Percentiles rank a stretch among this genome's conserved stretches.
phyloP scores from a whole-genome alignment of 2,888 invertebrate genomes.

The Phalera bucephala region DNA sequence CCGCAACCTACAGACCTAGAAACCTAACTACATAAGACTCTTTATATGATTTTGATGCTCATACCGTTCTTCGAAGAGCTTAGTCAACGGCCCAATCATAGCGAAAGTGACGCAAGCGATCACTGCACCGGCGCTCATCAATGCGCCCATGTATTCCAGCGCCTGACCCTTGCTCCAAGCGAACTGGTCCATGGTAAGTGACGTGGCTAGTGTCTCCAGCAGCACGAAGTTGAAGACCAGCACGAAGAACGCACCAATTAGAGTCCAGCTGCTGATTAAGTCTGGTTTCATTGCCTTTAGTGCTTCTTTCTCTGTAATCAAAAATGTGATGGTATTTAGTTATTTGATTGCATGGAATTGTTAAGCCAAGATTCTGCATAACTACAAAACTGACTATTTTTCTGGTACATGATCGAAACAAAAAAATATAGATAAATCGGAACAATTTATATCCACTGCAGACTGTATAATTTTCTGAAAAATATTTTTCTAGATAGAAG shows the following conservation, averaged over 20 bases:
- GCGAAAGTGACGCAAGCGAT: constrained; percentile 89
- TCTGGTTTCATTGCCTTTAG: constrained; percentile 88
- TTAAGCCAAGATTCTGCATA: too few species aligned
- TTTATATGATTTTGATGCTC: too few species aligned
- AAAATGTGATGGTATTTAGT: too few species aligned
- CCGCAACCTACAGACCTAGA: too few species aligned
- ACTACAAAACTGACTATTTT: too few species aligned
- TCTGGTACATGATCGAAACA: too few species aligned
- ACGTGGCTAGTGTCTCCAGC: constrained; percentile 92
- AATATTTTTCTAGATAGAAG: too few species aligned
- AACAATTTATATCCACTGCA: too few species aligned
- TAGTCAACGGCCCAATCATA: constrained; percentile 87
- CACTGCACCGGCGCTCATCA: constrained; percentile 92
- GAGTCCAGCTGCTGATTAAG: constrained; percentile 89
- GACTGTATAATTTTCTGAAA: too few species aligned
- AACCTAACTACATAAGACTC: too few species aligned
- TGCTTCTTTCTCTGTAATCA: constrained; percentile 86
- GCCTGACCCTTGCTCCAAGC: constrained; percentile 91
- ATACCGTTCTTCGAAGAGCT: constrained; percentile 87
- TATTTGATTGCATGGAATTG: too few species aligned
- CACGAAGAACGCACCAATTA: constrained; percentile 91
- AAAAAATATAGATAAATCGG: too few species aligned
- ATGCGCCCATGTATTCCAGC: constrained; percentile 90
- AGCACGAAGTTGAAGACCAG: constrained; percentile 94
- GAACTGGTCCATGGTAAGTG: constrained; percentile 94